Evolutionary conservation across 2,888 invertebrate genomes (phyloP), one percentile per base, ranked within the genome.

Genomic region (Aspidiotus destructor): DNA sequence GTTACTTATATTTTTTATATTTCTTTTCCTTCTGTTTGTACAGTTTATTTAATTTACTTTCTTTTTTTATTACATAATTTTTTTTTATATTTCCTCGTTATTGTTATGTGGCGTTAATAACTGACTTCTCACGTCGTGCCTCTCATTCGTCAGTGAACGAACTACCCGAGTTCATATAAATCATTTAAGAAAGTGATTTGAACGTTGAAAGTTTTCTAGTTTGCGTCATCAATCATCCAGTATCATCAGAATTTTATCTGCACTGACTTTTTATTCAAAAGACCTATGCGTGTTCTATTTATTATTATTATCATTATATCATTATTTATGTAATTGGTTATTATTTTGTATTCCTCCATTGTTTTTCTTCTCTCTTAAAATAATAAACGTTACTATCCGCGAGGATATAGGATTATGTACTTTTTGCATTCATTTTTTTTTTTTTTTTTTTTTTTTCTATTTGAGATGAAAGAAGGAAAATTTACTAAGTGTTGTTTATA

Each of bases 51-150:
- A 42, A 44, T 60, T 60, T 52, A 62, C 40, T 17, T 62, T 62
- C 53, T 62, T 52, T 17, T 52, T 17, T 62, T 62, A 62, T 62
- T 48, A 44, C 44, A 28, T 52, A 41, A 53, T 65, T 57, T n/a
- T 41, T 64, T 64, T 55, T 57, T 54, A 11, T 17, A 15, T 55
- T 54, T 54, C 41, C 42, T 13, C 42, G 54, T 67, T 60, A n/a
- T 15, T 7, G 11, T 62, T n/a, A 62, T 62, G 62, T 53, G 62
- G 62, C 62, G 62, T 62, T 53, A 53, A 62, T 62, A 44, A 62
- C 48, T 53, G 62, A 53, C 53, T 62, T 40, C 28, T 48, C 48
- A 48, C n/a, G 28, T 28, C 28, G 48, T 48, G 48, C 48, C 48
- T 16, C 16, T 15, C 10, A 57, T n/a, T 15, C 57, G 57, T 16